Conservation (phyloP, 2,888 invertebrate species). For the Oxytorus armatus region DNA sequence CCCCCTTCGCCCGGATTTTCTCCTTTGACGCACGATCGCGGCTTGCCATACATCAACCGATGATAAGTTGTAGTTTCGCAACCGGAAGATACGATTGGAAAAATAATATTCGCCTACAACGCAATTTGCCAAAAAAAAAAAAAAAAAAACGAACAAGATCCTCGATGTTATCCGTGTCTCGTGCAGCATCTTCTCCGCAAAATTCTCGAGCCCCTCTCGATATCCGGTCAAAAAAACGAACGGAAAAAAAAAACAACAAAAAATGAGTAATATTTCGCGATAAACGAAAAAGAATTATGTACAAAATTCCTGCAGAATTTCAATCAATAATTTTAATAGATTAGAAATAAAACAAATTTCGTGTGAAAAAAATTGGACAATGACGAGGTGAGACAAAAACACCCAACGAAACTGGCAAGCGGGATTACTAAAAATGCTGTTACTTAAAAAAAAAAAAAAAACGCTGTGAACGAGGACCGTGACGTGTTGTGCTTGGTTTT, state of each 20-base stretch:
- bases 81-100: no score
- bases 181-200: conserved; percentile 32
- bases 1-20: no score
- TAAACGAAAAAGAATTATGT: not conserved
- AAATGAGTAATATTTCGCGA: not conserved
- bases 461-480: conserved; percentile 58
- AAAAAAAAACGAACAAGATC: no score
- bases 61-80: no score
- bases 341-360: no score
- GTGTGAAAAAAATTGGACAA: conserved; percentile 42
- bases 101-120: no score
- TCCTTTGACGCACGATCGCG: no score
- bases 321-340: no score
- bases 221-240: conserved; percentile 1
- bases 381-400: conserved; percentile 59
- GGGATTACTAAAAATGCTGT: conserved; percentile 62
- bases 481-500: conserved; percentile 21
- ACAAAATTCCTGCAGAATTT: not conserved
- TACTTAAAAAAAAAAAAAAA: conserved; percentile 46
- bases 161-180: conserved; percentile 12
- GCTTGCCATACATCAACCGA: no score
- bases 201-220: conserved; percentile 7
- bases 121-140: no score
- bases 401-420: conserved; percentile 62
- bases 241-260: no score